Conservation (phyloP, 2,888 invertebrate genomes). For the Crepidodera aurea region DNA sequence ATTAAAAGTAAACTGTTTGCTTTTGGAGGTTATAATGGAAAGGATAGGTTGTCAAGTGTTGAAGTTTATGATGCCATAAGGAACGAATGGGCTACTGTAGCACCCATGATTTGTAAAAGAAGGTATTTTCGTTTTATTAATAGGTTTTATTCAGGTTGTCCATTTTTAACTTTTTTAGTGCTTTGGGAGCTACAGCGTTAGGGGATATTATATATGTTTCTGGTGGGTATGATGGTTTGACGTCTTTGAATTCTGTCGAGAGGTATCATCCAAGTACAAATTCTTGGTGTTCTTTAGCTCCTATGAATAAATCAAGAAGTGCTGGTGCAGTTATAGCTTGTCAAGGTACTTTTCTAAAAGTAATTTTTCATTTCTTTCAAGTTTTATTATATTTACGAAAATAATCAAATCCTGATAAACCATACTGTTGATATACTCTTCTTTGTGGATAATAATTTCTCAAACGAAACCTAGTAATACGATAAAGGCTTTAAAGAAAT, state of each 20-base stretch:
- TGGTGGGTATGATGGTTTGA: conserved; percentile 86
- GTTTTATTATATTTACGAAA: not conserved
- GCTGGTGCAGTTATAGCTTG: conserved; percentile 61
- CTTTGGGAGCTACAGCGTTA: conserved; percentile 81
- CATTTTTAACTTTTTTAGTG: conserved; percentile 68
- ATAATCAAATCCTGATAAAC: too few relatives aligned
- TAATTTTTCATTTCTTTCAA: not conserved
- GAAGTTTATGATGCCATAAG: conserved; percentile 82
- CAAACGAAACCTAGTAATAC: too few relatives aligned
- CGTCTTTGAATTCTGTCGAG: conserved; percentile 83
- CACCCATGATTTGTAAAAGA: conserved; percentile 81
- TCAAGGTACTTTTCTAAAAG: conserved; percentile 48
- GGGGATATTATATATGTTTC: conserved; percentile 84
- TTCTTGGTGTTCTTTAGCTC: conserved; percentile 76
- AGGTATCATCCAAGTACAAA: conserved; percentile 78
- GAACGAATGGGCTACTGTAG: conserved; percentile 78
- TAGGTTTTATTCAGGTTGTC: not conserved
- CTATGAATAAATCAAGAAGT: conserved; percentile 72
- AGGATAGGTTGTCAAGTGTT: conserved; percentile 81
- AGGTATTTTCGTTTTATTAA: conserved; percentile 64
- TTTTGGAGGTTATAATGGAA: conserved; percentile 87
- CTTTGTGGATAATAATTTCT: too few relatives aligned
- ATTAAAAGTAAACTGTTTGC: conserved; percentile 80
- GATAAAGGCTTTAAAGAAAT: too few relatives aligned
- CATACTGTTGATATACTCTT: too few relatives aligned